A percentile compares a stretch with the other conserved stretches of the same genome.
These are phyloP conservation scores for Acronicta alni DNA, from an alignment of 2,888 invertebrate genomes.

Conservation along the genomic window DNA sequence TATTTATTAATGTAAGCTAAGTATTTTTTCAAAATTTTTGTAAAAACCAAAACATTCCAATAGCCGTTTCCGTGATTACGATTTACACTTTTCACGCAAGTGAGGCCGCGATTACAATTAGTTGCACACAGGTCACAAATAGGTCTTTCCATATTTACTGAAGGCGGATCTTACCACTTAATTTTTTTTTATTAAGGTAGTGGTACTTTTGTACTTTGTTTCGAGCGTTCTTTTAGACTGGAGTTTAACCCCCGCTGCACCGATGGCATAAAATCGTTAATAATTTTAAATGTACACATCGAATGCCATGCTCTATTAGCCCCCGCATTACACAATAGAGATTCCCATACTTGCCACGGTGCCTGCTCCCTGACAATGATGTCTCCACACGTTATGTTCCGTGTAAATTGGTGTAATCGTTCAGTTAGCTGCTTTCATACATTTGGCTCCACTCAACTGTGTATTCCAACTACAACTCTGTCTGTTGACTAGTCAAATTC, in stretches of 20 bases:
- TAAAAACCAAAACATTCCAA: no score
- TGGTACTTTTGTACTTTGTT: neutral
- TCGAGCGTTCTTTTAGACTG: neutral
- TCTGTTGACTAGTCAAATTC: slow-evolving; percentile 14
- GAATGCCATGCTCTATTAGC: slow-evolving; percentile 56
- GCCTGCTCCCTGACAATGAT: slow-evolving; percentile 69
- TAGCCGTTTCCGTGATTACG: no score
- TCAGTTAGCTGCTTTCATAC: slow-evolving; percentile 66
- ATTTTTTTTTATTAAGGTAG: no score
- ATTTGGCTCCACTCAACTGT: slow-evolving; percentile 60
- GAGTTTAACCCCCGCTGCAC: neutral
- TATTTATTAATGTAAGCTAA: no score
- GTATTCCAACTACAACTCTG: slow-evolving; percentile 22
- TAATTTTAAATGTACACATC: slow-evolving; percentile 34
- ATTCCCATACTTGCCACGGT: slow-evolving; percentile 78
- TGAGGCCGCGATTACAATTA: no score
- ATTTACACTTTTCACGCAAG: no score
- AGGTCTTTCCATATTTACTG: no score
- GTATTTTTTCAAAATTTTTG: no score
- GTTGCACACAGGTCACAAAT: no score
- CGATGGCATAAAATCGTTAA: slow-evolving; percentile 22
- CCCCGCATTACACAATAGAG: slow-evolving; percentile 53
- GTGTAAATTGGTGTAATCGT: slow-evolving; percentile 76
- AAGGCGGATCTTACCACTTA: no score
- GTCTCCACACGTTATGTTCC: slow-evolving; percentile 72